These are phyloP conservation scores for Phocides pigmalion DNA, from an alignment of 1,140 invertebrate species.

Conservation along the genomic window DNA sequence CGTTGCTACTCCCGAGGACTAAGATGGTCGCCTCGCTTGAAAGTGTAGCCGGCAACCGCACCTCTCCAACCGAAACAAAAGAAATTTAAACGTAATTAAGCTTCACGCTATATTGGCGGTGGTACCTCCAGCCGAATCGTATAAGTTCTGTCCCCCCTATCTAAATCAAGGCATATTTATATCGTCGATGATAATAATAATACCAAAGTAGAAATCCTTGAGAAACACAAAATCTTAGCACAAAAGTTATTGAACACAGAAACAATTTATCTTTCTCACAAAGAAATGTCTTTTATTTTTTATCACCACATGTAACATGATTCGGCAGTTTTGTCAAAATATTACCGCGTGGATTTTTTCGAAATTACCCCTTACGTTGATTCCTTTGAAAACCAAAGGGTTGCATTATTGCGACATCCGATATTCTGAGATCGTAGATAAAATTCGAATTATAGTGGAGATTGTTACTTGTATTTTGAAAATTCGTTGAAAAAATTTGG, in stretches of 20 bases:
- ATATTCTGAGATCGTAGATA: conserved; percentile 65
- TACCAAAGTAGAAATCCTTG: background rate
- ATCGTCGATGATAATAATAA: background rate
- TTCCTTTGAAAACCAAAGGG: conserved; percentile 45
- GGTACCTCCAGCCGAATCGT: no score
- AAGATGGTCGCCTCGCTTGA: no score
- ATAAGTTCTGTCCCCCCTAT: no score
- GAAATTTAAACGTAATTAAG: no score
- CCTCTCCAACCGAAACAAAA: no score
- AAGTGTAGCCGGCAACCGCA: no score
- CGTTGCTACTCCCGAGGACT: no score
- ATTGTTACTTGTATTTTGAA: background rate
- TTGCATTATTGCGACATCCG: conserved; percentile 53
- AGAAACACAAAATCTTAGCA: background rate
- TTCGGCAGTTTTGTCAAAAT: conserved; percentile 78
- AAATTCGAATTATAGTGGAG: conserved; percentile 48
- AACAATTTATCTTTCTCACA: conserved; percentile 32
- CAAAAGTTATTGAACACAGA: background rate
- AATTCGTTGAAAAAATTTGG: no score
- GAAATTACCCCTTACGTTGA: conserved; percentile 62
- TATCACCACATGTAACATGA: conserved; percentile 62
- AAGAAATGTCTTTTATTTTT: conserved; percentile 38
- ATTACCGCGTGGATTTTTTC: conserved; percentile 63
- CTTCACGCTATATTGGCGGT: no score
- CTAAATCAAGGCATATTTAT: no score